phyloP scores from a whole-genome alignment of 2,113 vertebrate species.

The Chinchilla lanigera region DNA sequence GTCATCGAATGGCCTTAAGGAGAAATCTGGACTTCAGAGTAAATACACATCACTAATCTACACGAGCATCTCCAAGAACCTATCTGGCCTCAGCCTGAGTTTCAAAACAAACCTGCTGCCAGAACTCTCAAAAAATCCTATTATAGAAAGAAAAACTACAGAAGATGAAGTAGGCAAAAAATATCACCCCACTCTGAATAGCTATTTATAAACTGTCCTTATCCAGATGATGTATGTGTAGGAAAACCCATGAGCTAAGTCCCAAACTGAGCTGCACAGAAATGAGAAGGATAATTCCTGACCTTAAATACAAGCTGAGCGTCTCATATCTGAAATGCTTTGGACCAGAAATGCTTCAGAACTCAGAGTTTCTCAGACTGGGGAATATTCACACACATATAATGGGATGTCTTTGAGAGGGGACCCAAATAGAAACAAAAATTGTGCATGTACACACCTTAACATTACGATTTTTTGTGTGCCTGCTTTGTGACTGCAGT shows the following conservation, averaged over 20 bases:
- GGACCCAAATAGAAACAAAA: background rate
- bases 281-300: background rate
- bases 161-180: slow-evolving; percentile 7
- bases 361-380: background rate
- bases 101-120: slow-evolving; percentile 64
- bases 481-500: too few relatives aligned
- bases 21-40: background rate
- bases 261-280: background rate
- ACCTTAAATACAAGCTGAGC: background rate
- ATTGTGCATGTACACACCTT: background rate
- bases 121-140: slow-evolving; percentile 52
- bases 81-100: slow-evolving; percentile 29
- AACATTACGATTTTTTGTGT: background rate
- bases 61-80: background rate
- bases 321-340: background rate
- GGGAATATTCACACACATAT: background rate
- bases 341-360: background rate
- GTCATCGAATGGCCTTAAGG: background rate
- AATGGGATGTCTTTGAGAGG: background rate
- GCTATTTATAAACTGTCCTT: slow-evolving; percentile 57
- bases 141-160: slow-evolving; percentile 52
- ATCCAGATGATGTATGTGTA: background rate
- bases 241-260: slow-evolving; percentile 5
- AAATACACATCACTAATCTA: background rate
- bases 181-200: background rate